phyloP scores from a whole-genome alignment of 2,113 vertebrate genomes.

The Procavia capensis region DNA sequence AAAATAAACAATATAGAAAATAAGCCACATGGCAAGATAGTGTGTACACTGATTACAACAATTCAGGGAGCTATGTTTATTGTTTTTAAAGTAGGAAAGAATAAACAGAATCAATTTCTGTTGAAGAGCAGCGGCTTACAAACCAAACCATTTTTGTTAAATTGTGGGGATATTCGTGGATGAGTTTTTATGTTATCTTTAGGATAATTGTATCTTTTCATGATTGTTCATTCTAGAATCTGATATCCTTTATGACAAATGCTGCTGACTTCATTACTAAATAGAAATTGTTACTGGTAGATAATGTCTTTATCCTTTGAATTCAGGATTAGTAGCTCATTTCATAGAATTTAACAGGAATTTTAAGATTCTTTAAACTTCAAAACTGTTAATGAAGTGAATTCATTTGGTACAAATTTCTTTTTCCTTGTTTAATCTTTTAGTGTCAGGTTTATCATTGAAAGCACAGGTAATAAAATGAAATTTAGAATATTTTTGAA shows the following conservation, averaged over 20 bases:
- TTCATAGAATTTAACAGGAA: slow-evolving; percentile 41
- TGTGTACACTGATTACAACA: neutral
- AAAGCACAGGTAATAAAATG: neutral
- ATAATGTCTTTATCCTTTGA: neutral
- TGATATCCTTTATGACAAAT: neutral
- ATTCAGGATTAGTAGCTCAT: neutral
- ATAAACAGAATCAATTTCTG: neutral
- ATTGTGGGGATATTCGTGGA: neutral
- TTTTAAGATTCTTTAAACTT: slow-evolving; percentile 57
- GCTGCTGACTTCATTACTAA: neutral
- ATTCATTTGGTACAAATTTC: neutral
- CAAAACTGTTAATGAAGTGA: neutral
- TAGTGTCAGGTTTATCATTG: slow-evolving; percentile 40
- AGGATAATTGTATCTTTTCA: slow-evolving; percentile 10
- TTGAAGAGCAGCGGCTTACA: neutral
- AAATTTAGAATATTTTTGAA: slow-evolving; percentile 30
- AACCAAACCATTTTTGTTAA: neutral
- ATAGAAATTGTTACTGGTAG: slow-evolving; percentile 9
- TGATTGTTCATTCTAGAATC: slow-evolving; percentile 28
- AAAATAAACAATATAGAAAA: slow-evolving; percentile 27
- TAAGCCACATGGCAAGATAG: neutral
- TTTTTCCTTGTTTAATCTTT: neutral
- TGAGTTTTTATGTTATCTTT: slow-evolving; percentile 1
- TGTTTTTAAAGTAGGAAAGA: slow-evolving; percentile 22
- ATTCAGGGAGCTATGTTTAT: neutral